Percentiles rank a stretch among this genome's conserved stretches.
Conservation (phyloP, 2,888 invertebrate species). For the Tolmerus cingulatus region DNA sequence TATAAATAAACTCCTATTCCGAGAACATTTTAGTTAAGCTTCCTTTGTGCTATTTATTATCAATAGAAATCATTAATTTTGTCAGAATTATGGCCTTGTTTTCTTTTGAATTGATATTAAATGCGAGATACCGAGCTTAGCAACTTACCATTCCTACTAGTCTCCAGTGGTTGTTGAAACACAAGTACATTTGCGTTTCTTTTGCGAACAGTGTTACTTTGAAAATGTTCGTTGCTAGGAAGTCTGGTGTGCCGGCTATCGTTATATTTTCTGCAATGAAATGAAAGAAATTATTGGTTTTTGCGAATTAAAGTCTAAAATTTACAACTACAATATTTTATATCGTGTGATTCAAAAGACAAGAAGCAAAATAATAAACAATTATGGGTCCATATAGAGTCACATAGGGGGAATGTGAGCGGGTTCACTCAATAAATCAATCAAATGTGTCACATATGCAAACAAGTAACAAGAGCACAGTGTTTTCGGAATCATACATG, state of each 20-base stretch:
- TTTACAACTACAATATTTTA: neutral
- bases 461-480: constrained; percentile 21
- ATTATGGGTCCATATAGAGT: neutral
- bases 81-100: neutral
- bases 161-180: constrained; percentile 77
- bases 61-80: neutral
- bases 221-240: constrained; percentile 58
- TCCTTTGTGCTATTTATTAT: neutral
- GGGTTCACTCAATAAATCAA: constrained; percentile 41
- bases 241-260: constrained; percentile 62
- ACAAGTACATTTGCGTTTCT: constrained; percentile 76
- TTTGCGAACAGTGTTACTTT: constrained; percentile 68
- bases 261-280: constrained; percentile 62
- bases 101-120: neutral
- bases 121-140: neutral
- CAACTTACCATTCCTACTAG: constrained; percentile 73
- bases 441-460: constrained; percentile 37
- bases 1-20: neutral
- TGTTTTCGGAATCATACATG: constrained; percentile 34
- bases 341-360: neutral
- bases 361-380: neutral
- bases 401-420: neutral
- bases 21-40: neutral
- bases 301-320: neutral
- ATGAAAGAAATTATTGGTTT: constrained; percentile 16